Percentiles rank a stretch among this genome's conserved stretches.
These are phyloP conservation scores for Parnassius glacialis DNA, from an alignment of 2,888 invertebrate species.

Conservation along the genomic window DNA sequence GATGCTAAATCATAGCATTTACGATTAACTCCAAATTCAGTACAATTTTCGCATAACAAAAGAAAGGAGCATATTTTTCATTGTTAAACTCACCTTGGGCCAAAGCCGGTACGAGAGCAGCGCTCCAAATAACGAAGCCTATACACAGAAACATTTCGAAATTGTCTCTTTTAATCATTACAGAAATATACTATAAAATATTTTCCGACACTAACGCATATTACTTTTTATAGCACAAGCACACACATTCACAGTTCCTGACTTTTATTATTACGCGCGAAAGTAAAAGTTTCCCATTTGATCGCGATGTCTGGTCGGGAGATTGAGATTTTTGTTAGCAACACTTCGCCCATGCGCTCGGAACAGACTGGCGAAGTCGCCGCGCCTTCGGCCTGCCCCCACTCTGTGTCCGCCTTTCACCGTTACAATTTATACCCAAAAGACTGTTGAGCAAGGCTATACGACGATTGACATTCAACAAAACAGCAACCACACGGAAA, in stretches of 20 bases:
- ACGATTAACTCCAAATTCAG: neutral
- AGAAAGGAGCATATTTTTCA: conserved; percentile 43
- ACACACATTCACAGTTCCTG: conserved; percentile 36
- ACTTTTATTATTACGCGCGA: conserved; percentile 52
- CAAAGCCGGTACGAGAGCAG: conserved; percentile 60
- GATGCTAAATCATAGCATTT: too few species aligned
- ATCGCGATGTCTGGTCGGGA: conserved; percentile 27
- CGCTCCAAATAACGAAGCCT: conserved; percentile 70
- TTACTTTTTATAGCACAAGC: conserved; percentile 36
- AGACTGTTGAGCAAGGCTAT: conserved; percentile 74
- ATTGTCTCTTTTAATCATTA: conserved; percentile 44
- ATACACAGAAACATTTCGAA: conserved; percentile 69
- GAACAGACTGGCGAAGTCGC: conserved; percentile 47
- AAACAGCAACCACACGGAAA: conserved; percentile 68
- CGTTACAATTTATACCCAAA: conserved; percentile 65
- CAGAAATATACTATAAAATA: conserved; percentile 33
- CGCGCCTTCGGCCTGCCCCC: conserved; percentile 49
- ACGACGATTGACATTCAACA: conserved; percentile 77
- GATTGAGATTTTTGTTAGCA: conserved; percentile 30
- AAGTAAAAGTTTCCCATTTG: conserved; percentile 31
- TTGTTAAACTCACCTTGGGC: conserved; percentile 75
- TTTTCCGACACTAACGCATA: conserved; percentile 60
- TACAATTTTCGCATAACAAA: conserved; percentile 36
- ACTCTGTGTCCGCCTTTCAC: conserved; percentile 67
- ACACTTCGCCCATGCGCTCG: conserved; percentile 40